phyloP scores from a whole-genome alignment of 1,140 invertebrate species.

The Heliconius himera region DNA sequence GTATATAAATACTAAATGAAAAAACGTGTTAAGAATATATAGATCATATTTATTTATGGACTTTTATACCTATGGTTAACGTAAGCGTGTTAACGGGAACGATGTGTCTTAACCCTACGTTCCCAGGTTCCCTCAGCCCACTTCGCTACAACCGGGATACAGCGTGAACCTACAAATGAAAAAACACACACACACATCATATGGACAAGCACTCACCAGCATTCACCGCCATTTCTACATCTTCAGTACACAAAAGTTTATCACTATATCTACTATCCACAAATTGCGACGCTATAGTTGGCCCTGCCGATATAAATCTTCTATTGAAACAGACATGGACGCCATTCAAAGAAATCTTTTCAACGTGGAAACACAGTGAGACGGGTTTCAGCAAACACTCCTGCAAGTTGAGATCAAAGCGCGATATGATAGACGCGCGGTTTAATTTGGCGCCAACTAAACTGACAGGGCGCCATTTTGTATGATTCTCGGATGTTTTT shows the following conservation, averaged over 20 bases:
- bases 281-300: constrained; percentile 72
- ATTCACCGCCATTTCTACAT: constrained; percentile 10
- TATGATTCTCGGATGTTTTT: constrained; percentile 55
- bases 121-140: no score
- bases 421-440: constrained; percentile 69
- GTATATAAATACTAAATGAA: no score
- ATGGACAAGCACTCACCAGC: neutral
- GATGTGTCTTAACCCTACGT: no score
- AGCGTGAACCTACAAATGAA: neutral
- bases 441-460: constrained; percentile 75
- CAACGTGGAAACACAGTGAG: constrained; percentile 71
- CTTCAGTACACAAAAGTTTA: constrained; percentile 49
- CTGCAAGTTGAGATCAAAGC: constrained; percentile 71
- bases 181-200: neutral
- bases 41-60: no score
- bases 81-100: no score
- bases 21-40: no score
- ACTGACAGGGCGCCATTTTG: constrained; percentile 72
- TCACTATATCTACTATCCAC: constrained; percentile 73
- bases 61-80: no score
- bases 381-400: constrained; percentile 70
- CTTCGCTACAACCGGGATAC: no score
- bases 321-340: constrained; percentile 69
- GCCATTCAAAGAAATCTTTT: constrained; percentile 68
- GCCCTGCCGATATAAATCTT: constrained; percentile 74